Percentiles rank a stretch among this genome's conserved stretches.
These are phyloP conservation scores for Anhinga anhinga DNA, from an alignment of 2,113 vertebrate species.

Conservation along the genomic window DNA sequence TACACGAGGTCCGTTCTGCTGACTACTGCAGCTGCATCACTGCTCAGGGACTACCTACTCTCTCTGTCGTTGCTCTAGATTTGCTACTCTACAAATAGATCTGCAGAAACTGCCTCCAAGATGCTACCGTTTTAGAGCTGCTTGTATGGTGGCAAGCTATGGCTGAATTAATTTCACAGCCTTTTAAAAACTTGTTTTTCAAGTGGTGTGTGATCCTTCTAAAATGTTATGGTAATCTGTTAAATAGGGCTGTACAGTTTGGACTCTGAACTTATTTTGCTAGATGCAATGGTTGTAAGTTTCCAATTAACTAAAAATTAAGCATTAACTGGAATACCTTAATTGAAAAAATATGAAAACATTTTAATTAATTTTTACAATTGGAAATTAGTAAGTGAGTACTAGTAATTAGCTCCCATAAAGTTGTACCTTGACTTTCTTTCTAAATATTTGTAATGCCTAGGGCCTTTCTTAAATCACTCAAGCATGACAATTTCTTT, in stretches of 20 bases:
- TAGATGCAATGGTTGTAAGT: conserved; percentile 53
- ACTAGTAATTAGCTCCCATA: background rate
- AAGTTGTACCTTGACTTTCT: background rate
- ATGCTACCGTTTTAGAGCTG: background rate
- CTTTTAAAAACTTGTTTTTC: conserved; percentile 21
- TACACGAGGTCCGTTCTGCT: background rate
- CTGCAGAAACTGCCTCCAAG: background rate
- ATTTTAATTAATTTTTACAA: conserved; percentile 36
- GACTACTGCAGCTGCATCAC: background rate
- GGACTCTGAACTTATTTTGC: conserved; percentile 72
- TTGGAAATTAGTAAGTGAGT: background rate
- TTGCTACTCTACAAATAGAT: background rate
- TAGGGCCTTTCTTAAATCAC: background rate
- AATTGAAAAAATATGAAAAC: conserved; percentile 13
- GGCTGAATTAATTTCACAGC: conserved; percentile 26
- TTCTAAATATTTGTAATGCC: background rate
- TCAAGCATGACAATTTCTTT: conserved; percentile 60
- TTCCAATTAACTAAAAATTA: conserved; percentile 79
- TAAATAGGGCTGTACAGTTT: conserved; percentile 52
- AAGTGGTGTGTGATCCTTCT: conserved; percentile 29
- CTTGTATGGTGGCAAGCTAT: background rate
- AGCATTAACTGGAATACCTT: conserved; percentile 73
- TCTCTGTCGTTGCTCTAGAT: background rate
- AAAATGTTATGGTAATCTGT: conserved; percentile 51
- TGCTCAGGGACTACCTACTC: background rate